Percentiles rank a stretch among this genome's conserved stretches.
These are phyloP conservation scores for Noctua pronuba DNA, from an alignment of 2,888 invertebrate species.

Conservation along the genomic window DNA sequence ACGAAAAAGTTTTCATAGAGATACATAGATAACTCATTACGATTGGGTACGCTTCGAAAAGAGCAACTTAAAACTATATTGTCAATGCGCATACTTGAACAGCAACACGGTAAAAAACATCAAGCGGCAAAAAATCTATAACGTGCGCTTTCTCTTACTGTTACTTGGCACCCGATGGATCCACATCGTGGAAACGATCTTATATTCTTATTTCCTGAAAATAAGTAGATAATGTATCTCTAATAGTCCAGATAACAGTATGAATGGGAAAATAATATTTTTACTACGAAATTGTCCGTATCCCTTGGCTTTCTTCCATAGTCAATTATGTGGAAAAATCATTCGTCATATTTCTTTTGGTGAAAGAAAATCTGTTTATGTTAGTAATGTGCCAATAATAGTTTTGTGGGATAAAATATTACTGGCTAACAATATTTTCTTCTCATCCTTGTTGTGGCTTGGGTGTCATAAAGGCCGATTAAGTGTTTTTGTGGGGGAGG, in stretches of 20 bases:
- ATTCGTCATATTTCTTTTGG: slow-evolving; percentile 45
- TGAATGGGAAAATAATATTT: slow-evolving; percentile 57
- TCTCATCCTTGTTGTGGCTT: slow-evolving; percentile 11
- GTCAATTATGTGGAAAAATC: slow-evolving; percentile 60
- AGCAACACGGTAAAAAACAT: neutral
- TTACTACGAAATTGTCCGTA: slow-evolving; percentile 37
- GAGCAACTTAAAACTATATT: neutral
- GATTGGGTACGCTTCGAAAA: neutral
- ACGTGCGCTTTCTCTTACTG: slow-evolving; percentile 47
- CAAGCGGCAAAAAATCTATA: slow-evolving; percentile 12
- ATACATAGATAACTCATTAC: neutral
- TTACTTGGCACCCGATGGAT: slow-evolving; percentile 66
- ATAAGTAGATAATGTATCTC: slow-evolving; percentile 55
- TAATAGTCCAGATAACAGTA: slow-evolving; percentile 57
- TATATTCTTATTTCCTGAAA: slow-evolving; percentile 59
- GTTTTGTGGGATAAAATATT: slow-evolving; percentile 48
- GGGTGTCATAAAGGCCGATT: slow-evolving; percentile 29
- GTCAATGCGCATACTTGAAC: neutral
- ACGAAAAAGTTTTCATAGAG: neutral
- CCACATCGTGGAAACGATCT: slow-evolving; percentile 62
- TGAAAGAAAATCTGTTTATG: slow-evolving; percentile 49
- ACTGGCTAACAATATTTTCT: slow-evolving; percentile 39
- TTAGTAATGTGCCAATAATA: slow-evolving; percentile 56
- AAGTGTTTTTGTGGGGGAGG: slow-evolving; percentile 33
- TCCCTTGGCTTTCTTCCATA: slow-evolving; percentile 59